A percentile compares a stretch with the other conserved stretches of the same genome.
Conservation (phyloP, 1,140 invertebrate genomes). For the Venturia canescens region DNA sequence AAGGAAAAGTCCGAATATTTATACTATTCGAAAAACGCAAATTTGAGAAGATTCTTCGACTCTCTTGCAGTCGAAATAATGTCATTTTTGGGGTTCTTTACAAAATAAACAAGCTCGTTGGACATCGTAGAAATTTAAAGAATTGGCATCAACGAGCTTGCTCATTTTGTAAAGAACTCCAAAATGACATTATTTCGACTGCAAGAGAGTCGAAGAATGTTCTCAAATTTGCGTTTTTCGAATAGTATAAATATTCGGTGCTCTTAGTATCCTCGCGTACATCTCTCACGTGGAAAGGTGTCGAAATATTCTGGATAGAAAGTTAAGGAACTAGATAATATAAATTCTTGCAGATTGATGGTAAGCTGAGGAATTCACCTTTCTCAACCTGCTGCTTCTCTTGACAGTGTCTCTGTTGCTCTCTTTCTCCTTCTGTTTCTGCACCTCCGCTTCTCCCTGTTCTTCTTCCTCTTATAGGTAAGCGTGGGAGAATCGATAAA, state of each 20-base stretch:
- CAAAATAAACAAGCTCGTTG: too few species aligned
- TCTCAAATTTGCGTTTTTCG: too few species aligned
- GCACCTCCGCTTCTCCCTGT: background rate
- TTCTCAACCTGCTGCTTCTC: background rate
- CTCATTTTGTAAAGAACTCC: too few species aligned
- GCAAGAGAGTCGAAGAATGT: background rate
- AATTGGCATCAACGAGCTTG: too few species aligned
- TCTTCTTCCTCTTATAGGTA: too few species aligned
- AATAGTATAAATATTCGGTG: background rate
- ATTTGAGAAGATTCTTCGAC: background rate
- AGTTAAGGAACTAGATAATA: conserved; percentile 24
- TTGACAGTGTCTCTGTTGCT: background rate
- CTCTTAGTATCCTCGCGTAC: background rate
- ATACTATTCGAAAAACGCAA: too few species aligned
- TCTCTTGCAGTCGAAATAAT: background rate
- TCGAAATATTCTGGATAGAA: background rate
- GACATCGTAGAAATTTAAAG: too few species aligned
- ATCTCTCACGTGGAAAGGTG: background rate
- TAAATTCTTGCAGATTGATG: conserved; percentile 40
- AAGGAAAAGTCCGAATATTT: background rate
- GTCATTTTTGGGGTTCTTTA: too few species aligned
- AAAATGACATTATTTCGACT: too few species aligned
- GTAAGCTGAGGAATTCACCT: conserved; percentile 11
- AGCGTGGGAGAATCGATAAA: conserved; percentile 32
- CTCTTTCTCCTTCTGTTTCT: background rate